Evolutionary conservation across 2,113 vertebrate species (phyloP).

Genomic region (Cottus gobio): DNA sequence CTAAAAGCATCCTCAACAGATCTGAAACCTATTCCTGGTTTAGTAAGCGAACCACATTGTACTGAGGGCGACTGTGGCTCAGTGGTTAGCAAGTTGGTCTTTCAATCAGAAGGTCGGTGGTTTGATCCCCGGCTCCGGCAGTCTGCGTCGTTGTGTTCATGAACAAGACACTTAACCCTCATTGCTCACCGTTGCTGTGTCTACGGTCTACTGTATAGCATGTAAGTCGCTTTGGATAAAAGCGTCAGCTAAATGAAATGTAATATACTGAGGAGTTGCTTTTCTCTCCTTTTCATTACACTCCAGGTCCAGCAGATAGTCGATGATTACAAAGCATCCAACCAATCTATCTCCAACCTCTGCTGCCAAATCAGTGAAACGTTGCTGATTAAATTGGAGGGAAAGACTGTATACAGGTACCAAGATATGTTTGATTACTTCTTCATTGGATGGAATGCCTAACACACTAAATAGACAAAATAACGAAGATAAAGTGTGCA

Average conservation of each 20-base stretch:
- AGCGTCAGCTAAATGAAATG: too few species aligned
- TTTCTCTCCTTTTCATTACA: background rate
- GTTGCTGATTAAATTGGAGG: conserved; percentile 84
- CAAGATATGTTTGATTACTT: background rate
- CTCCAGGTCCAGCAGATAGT: conserved; percentile 75
- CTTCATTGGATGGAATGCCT: background rate
- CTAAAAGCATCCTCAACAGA: background rate
- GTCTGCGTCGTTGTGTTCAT: too few species aligned
- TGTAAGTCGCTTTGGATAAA: too few species aligned
- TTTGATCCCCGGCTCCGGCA: too few species aligned
- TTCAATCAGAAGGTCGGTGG: too few species aligned
- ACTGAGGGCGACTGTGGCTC: too few species aligned
- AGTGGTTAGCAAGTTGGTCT: too few species aligned
- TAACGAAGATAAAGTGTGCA: too few species aligned
- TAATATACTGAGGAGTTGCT: background rate
- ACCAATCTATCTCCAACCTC: conserved; percentile 77
- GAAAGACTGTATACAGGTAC: conserved; percentile 83
- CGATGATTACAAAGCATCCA: conserved; percentile 85
- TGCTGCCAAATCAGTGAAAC: conserved; percentile 86
- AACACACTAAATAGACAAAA: conserved; percentile 10
- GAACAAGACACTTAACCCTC: too few species aligned
- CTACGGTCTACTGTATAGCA: too few species aligned
- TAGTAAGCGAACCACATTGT: background rate
- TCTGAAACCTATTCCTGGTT: background rate
- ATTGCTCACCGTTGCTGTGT: too few species aligned